Percentiles rank a stretch among this genome's conserved stretches.
Evolutionary conservation across 2,797 vertebrate species (phyloP).

Genomic region (Molossus alvarezi): DNA sequence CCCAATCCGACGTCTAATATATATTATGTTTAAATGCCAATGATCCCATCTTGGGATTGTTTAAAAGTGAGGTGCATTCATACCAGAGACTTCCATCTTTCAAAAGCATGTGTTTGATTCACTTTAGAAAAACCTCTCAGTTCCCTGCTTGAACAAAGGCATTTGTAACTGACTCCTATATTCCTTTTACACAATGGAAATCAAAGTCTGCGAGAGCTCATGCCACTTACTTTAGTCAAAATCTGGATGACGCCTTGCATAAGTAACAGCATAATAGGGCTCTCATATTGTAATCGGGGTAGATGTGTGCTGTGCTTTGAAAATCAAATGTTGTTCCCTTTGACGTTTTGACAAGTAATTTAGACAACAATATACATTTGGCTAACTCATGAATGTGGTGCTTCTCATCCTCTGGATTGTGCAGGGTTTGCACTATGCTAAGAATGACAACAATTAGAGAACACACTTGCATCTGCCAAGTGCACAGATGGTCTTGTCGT

Average conservation of each 20-base stretch:
- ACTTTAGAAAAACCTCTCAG: conserved; percentile 63
- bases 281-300: conserved; percentile 83
- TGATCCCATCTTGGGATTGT: background rate
- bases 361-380: conserved; percentile 88
- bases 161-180: conserved; percentile 77
- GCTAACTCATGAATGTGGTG: conserved; percentile 85
- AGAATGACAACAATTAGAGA: conserved; percentile 90
- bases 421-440: conserved; percentile 85
- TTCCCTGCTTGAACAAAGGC: conserved; percentile 73
- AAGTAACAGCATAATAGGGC: conserved; percentile 82
- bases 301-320: conserved; percentile 83
- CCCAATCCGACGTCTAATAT: background rate
- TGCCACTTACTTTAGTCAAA: conserved; percentile 77
- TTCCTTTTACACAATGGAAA: conserved; percentile 79
- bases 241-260: conserved; percentile 62
- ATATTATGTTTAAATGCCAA: background rate
- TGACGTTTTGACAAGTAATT: conserved; percentile 90
- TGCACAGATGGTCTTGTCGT: conserved; percentile 89
- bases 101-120: conserved; percentile 64
- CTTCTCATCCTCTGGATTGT: conserved; percentile 85
- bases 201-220: conserved; percentile 65
- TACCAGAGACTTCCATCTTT: conserved; percentile 18
- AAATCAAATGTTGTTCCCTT: conserved; percentile 89
- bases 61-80: conserved; percentile 6
- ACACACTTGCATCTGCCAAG: conserved; percentile 87